Percentiles rank a stretch among this genome's conserved stretches.
These are phyloP conservation scores for Amphiduros pacificus DNA, from an alignment of 2,888 invertebrate species.

Conservation along the genomic window DNA sequence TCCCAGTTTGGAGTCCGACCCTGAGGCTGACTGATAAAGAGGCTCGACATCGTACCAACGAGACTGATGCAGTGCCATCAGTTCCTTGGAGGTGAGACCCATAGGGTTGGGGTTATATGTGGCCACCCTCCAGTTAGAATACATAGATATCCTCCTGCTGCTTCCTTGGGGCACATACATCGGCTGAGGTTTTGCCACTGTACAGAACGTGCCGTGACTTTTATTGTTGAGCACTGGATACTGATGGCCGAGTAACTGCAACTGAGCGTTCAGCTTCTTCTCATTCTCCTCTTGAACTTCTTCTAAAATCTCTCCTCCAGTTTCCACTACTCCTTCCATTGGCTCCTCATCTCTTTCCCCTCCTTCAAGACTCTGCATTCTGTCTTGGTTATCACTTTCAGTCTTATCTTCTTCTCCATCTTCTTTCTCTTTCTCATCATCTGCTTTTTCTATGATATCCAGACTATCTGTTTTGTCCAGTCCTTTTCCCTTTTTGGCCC, in stretches of 20 bases:
- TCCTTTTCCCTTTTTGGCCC: no score
- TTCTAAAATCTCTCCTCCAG: no score
- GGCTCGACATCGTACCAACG: slow-evolving; percentile 2
- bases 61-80: slow-evolving; percentile 41
- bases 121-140: slow-evolving; percentile 78
- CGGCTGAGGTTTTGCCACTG: slow-evolving; percentile 89
- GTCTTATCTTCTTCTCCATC: no score
- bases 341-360: no score
- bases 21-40: not conserved
- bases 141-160: slow-evolving; percentile 87
- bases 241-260: slow-evolving; percentile 10
- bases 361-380: no score
- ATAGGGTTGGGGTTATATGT: slow-evolving; percentile 63
- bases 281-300: not conserved
- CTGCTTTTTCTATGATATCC: no score
- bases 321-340: no score
- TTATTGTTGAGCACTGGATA: slow-evolving; percentile 42
- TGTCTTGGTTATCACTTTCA: no score
- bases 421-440: no score
- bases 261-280: slow-evolving; percentile 2
- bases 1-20: slow-evolving; percentile 34
- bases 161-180: slow-evolving; percentile 77
- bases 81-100: slow-evolving; percentile 67
- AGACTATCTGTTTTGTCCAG: no score
- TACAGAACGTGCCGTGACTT: slow-evolving; percentile 75